phyloP scores from a whole-genome alignment of 2,888 invertebrate species.

The Dryocosmus kuriphilus region DNA sequence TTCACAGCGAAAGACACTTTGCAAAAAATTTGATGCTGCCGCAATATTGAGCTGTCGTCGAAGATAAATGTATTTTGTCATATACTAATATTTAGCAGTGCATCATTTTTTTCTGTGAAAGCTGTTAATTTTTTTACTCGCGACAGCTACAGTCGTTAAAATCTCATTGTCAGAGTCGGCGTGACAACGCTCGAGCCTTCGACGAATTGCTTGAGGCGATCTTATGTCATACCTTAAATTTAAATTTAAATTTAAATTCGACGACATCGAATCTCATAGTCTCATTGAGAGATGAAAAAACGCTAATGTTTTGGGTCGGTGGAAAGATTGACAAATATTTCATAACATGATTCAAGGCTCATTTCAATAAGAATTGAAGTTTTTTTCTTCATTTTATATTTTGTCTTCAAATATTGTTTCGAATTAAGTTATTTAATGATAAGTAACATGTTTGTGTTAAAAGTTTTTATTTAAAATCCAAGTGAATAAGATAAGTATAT shows the following conservation, averaged over 20 bases:
- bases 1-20: slow-evolving; percentile 30
- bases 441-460: no score
- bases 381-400: background rate
- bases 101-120: slow-evolving; percentile 33
- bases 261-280: slow-evolving; percentile 18
- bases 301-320: background rate
- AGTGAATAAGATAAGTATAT: no score
- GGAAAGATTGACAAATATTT: slow-evolving; percentile 35
- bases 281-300: slow-evolving; percentile 21
- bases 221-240: slow-evolving; percentile 34
- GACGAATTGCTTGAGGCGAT: slow-evolving; percentile 30
- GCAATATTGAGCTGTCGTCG: slow-evolving; percentile 40
- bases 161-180: slow-evolving; percentile 37
- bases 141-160: slow-evolving; percentile 34
- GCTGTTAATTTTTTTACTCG: slow-evolving; percentile 30
- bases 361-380: slow-evolving; percentile 53
- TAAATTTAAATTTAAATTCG: slow-evolving; percentile 39
- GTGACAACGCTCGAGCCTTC: slow-evolving; percentile 33
- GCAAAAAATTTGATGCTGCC: slow-evolving; percentile 25
- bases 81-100: slow-evolving; percentile 37
- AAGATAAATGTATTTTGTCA: slow-evolving; percentile 40
- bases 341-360: slow-evolving; percentile 21
- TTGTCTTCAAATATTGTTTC: background rate
- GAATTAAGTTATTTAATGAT: no score
- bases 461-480: no score